Base-by-base conservation (phyloP, 2,113 vertebrate species). In the Vicugna pacos region DNA sequence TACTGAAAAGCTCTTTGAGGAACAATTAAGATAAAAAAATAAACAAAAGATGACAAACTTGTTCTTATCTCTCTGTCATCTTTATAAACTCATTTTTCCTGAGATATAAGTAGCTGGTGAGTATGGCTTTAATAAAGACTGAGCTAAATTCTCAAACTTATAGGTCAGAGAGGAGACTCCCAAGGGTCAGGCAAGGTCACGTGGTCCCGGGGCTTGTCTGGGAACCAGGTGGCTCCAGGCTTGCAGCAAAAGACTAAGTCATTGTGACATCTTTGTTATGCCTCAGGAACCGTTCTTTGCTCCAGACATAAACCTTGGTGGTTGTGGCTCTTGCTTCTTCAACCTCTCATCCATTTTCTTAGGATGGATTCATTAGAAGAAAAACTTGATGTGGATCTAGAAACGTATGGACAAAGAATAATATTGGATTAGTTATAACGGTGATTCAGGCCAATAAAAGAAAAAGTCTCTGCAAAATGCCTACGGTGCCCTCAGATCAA, bases 401-500 rank as follows among this genome's bases (percentile, higher is more conserved):
- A 96, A 50, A 75, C 84, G 42, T 46, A 24, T 88, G 76, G 58
- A 50, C 20, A 90, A 82, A 82, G 69, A 77, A 72, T 94, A 62
- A 67, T 77, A 72, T 91, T 96, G 58, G 3, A 54, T 76, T 88
- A 64, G 72, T 89, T 64, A 32, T 93, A 81, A 89, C 91, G 28
- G 69, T 82, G 5, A 85, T 28, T 80, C 17, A 64, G 42, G 65
- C 30, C 26, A 54, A 24, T 84, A 87, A 69, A 80, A 83, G 15
- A 50, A 64, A 83, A 80, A 42, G 42, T 8, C 58, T 94, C 80
- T 87, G 28, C 38, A 73, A 93, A 93, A 58, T 88, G 6, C 52
- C 20, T 64, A 75, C 93, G 42, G 19, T 22, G 64, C 6, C 38
- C 5, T 6, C 52, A 90, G 22, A 79, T 56, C 48, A 87, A 73